Percentiles rank a stretch among this genome's conserved stretches.
phyloP scores from a whole-genome alignment of 2,888 invertebrate genomes.

The Tetragonisca angustula region DNA sequence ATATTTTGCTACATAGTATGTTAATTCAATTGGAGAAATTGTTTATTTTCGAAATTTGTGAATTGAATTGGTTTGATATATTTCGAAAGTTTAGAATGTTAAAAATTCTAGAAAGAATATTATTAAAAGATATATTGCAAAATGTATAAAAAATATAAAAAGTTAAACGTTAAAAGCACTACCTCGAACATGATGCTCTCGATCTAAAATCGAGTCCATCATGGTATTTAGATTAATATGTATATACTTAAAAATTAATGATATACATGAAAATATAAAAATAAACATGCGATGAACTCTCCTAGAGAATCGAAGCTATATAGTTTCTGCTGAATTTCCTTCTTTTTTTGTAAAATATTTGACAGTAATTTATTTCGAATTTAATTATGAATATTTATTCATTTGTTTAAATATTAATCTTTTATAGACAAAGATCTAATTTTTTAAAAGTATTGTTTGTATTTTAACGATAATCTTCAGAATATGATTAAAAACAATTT shows the following conservation, averaged over 20 bases:
- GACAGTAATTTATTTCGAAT: neutral
- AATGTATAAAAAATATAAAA: neutral
- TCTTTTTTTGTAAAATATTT: constrained; percentile 4
- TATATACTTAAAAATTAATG: constrained; percentile 3
- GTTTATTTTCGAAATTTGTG: neutral
- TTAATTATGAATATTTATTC: neutral
- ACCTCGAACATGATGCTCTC: constrained; percentile 55
- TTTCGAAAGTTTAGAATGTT: neutral
- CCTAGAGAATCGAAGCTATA: constrained; percentile 35
- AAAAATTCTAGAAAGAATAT: neutral
- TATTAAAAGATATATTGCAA: neutral
- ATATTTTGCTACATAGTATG: constrained; percentile 1
- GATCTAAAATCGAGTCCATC: constrained; percentile 39
- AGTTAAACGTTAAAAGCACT: constrained; percentile 40
- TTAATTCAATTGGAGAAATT: neutral
- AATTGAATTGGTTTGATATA: neutral
- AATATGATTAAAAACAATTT: constrained; percentile 41
- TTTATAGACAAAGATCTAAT: neutral
- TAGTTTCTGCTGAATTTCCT: constrained; percentile 16
- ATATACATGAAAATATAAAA: neutral
- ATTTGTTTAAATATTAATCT: neutral
- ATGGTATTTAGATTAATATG: constrained; percentile 33
- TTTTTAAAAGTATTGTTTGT: neutral
- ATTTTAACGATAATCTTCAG: constrained; percentile 4
- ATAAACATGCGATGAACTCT: constrained; percentile 28